These are phyloP conservation scores for Morone chrysops DNA, from an alignment of 2,113 vertebrate genomes.

Conservation along the genomic window DNA sequence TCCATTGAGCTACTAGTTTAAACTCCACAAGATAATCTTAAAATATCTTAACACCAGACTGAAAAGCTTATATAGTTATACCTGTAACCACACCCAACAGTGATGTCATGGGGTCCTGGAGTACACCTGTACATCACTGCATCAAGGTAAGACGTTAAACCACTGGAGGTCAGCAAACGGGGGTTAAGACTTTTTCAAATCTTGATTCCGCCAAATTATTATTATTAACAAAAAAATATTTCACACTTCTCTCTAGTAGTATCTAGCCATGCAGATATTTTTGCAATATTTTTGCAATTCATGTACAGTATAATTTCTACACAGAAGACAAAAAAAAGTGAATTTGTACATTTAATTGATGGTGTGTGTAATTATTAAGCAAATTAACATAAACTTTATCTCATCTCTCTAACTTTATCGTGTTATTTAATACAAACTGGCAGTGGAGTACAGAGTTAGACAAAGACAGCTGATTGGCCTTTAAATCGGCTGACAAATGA, in stretches of 20 bases:
- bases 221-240: no score
- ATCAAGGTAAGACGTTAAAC: no score
- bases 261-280: no score
- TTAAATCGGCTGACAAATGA: slow-evolving; percentile 26
- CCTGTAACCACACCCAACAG: no score
- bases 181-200: no score
- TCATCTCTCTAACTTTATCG: neutral
- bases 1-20: neutral
- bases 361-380: neutral
- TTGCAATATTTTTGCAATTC: neutral
- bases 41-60: neutral
- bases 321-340: neutral
- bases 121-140: no score
- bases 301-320: neutral
- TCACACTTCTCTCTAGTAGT: no score
- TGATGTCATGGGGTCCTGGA: no score
- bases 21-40: no score
- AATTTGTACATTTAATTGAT: neutral
- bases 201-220: no score
- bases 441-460: neutral
- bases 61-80: no score
- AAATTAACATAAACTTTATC: neutral
- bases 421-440: neutral
- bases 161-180: no score
- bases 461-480: slow-evolving; percentile 25